phyloP scores from a whole-genome alignment of 1,140 invertebrate species.

The Ladona fulva region DNA sequence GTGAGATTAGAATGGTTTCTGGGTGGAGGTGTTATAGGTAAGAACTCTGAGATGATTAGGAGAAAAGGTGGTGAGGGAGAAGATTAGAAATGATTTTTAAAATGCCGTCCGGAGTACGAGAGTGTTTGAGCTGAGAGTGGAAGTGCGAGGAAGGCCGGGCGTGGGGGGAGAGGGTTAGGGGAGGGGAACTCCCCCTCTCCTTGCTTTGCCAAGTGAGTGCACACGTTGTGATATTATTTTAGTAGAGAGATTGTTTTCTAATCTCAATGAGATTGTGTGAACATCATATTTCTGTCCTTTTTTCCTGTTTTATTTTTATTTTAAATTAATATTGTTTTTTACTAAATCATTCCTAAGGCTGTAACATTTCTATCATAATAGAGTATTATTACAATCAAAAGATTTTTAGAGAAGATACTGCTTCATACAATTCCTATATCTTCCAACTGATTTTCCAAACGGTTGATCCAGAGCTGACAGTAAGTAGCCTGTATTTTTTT shows the following conservation, averaged over 20 bases:
- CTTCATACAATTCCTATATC: constrained; percentile 1
- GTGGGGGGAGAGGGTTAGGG: neutral
- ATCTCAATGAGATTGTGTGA: constrained; percentile 9
- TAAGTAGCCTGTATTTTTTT: constrained; percentile 7
- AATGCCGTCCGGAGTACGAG: constrained; percentile 1
- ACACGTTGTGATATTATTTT: constrained; percentile 10
- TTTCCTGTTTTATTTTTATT: neutral
- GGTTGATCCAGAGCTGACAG: neutral
- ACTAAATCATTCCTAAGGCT: neutral
- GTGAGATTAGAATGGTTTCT: neutral
- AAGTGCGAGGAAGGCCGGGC: neutral
- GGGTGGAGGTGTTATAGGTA: neutral
- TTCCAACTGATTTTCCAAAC: neutral
- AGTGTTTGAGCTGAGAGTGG: neutral
- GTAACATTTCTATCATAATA: constrained; percentile 8
- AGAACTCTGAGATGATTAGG: neutral
- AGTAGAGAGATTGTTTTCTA: constrained; percentile 10
- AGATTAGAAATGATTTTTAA: neutral
- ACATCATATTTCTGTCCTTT: constrained; percentile 10
- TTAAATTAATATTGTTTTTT: neutral
- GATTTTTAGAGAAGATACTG: neutral
- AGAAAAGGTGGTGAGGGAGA: neutral
- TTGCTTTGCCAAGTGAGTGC: constrained; percentile 3
- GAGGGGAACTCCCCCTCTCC: neutral
- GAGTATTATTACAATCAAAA: neutral